Evolutionary conservation across 2,113 vertebrate genomes (phyloP), one percentile per base, ranked within the genome.

Genomic region (Microtus ochrogaster): DNA sequence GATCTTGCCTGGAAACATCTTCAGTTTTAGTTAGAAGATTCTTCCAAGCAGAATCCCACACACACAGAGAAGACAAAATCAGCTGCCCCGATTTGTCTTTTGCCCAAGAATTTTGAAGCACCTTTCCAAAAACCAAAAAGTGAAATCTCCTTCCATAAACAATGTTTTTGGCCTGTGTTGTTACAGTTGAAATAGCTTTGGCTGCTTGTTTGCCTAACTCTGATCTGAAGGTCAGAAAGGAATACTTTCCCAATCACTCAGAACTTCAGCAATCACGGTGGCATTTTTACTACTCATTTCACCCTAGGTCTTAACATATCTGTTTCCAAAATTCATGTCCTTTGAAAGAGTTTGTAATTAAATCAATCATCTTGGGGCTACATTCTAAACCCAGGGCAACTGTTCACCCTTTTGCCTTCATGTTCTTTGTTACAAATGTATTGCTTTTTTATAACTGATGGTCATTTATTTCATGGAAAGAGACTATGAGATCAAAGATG

Each of bases 101-200:
- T 95, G 44, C 68, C 73, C 92, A 95, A 95, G 82, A 96, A 96
- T 94, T 94, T 96, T 74, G 91, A 93, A 95, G 47, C 16, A 87
- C 17, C 58, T 95, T 93, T 96, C 85, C 81, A 97, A 94, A 41
- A 96, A 96, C 36, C 61, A 90, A 95, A 94, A 96, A 93, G 58
- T 89, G 8, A 94, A 92, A 92, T 90, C 78, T 94, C 76, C 74
- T 66, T 89, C 81, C 44, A 88, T 36, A 95, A 88, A 92, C 41
- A 89, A 61, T 82, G 95, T 89, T 79, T 0, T 85, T 84, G 13
- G 41, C 49, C 58, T 65, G 33, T 55, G 78, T 26, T 78, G 7
- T 95, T 82, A 93, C 7, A 90, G 33, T 47, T 93, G 90, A 93
- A 93, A 95, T 36, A 28, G 44, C 89, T 81, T 63, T 24, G 41